phyloP scores from a whole-genome alignment of 2,888 invertebrate genomes.

The Agrotis clavis region DNA sequence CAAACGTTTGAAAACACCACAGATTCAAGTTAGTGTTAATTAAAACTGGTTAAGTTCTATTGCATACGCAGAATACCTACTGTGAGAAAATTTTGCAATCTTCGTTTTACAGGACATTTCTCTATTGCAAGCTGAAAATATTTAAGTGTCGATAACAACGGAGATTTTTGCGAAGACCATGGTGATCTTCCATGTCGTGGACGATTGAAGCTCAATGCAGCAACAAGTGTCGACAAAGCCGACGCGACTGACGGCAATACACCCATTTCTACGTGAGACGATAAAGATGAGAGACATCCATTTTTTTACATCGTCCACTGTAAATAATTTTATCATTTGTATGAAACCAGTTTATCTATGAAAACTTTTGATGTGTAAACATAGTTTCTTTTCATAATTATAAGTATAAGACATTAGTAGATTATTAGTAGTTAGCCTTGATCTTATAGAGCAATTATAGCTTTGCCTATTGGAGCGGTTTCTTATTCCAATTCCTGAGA shows the following conservation, averaged over 20 bases:
- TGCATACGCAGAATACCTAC: not conserved
- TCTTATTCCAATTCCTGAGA: not conserved
- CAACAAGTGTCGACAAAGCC: not conserved
- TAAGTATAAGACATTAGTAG: not conserved
- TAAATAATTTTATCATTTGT: not conserved
- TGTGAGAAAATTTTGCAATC: not conserved
- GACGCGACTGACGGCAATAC: too few relatives aligned
- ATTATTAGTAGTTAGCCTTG: constrained; percentile 5
- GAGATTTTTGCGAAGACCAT: not conserved
- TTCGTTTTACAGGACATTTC: not conserved
- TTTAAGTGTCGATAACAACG: not conserved
- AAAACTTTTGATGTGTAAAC: constrained; percentile 7
- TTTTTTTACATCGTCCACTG: not conserved
- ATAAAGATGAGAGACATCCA: not conserved
- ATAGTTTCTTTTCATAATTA: constrained; percentile 16
- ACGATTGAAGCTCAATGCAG: not conserved
- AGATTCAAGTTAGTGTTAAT: too few relatives aligned
- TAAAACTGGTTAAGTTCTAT: too few relatives aligned
- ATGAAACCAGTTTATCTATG: not conserved
- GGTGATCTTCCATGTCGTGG: not conserved
- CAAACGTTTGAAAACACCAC: not conserved
- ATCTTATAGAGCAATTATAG: not conserved
- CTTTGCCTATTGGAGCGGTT: constrained; percentile 1
- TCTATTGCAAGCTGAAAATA: not conserved
- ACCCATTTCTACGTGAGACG: not conserved